phyloP scores from a whole-genome alignment of 2,797 vertebrate species.

The Myotis myotis region DNA sequence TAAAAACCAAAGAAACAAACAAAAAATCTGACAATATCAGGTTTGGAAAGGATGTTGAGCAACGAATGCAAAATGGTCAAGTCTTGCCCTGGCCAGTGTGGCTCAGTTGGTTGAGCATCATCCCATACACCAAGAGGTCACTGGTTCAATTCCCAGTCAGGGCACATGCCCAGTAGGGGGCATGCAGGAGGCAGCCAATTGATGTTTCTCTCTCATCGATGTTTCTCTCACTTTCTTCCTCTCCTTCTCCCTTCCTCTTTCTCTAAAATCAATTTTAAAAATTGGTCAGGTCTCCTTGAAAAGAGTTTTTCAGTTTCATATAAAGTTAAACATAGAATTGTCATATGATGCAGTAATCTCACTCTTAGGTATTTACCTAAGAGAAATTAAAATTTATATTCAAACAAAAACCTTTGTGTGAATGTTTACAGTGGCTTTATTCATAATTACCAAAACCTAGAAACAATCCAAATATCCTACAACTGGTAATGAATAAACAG shows the following conservation, averaged over 20 bases:
- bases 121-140: background rate
- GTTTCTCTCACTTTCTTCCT: background rate
- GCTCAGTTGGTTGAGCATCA: background rate
- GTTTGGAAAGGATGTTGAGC: background rate
- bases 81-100: background rate
- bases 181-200: background rate
- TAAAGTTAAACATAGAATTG: constrained; percentile 18
- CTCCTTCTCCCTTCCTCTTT: background rate
- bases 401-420: background rate
- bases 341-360: background rate
- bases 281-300: background rate
- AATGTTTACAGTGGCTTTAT: background rate
- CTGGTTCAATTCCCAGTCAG: background rate
- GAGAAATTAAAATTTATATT: constrained; percentile 10
- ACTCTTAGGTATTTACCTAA: background rate
- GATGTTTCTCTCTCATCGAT: background rate
- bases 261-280: background rate
- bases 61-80: constrained; percentile 3
- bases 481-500: background rate
- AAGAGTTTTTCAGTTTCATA: constrained; percentile 28
- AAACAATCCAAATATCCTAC: background rate
- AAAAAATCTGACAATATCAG: background rate
- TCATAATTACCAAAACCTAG: background rate
- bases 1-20: background rate
- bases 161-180: background rate